phyloP scores from a whole-genome alignment of 2,888 invertebrate genomes.

The Hipparchia sbordonii region DNA sequence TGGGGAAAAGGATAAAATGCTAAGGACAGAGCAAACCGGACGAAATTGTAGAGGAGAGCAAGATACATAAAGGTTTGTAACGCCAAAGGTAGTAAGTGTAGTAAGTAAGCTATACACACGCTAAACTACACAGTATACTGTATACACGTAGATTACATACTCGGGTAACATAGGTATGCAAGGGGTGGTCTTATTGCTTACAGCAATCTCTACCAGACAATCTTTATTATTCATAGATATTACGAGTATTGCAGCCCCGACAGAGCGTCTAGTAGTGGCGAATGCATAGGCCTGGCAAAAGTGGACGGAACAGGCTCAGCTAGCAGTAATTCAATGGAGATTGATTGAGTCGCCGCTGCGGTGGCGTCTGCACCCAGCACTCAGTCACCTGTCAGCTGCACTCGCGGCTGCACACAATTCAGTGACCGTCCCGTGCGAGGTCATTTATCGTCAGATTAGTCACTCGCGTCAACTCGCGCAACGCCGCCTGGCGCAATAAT shows the following conservation, averaged over 20 bases:
- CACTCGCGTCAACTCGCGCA: slow-evolving; percentile 43
- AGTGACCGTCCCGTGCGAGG: slow-evolving; percentile 51
- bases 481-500: slow-evolving; percentile 29
- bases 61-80: too few relatives aligned
- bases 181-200: not conserved
- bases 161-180: not conserved
- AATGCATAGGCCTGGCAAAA: slow-evolving; percentile 10
- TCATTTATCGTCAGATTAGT: slow-evolving; percentile 65
- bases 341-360: slow-evolving; percentile 59
- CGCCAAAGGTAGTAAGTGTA: too few relatives aligned
- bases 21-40: too few relatives aligned
- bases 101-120: too few relatives aligned
- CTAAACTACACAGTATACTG: too few relatives aligned
- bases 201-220: slow-evolving; percentile 6
- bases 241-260: not conserved
- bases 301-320: slow-evolving; percentile 20
- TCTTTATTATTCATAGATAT: not conserved
- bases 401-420: slow-evolving; percentile 60
- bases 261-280: not conserved
- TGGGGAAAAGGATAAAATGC: too few relatives aligned
- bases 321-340: slow-evolving; percentile 52
- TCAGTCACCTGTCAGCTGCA: slow-evolving; percentile 68
- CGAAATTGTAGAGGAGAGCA: too few relatives aligned
- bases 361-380: slow-evolving; percentile 65
- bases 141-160: too few relatives aligned